These are phyloP conservation scores for Ptychochromis oligacanthus DNA, from an alignment of 2,113 vertebrate genomes.

Conservation along the genomic window DNA sequence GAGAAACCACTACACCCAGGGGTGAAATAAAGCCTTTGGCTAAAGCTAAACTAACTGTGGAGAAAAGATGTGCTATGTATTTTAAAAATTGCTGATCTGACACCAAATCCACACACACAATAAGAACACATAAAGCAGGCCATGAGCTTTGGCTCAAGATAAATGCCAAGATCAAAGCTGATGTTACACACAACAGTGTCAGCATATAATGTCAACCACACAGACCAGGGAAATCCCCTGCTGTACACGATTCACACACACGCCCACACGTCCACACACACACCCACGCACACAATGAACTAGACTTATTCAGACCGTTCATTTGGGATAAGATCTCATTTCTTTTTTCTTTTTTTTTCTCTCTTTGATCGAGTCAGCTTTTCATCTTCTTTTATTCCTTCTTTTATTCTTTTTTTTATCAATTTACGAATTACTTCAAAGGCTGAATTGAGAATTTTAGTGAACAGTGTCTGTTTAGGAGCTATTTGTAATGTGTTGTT, in stretches of 20 bases:
- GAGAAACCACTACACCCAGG: not conserved
- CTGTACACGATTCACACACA: not conserved
- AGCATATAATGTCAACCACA: too few relatives aligned
- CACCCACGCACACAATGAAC: not conserved
- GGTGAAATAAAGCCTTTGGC: not conserved
- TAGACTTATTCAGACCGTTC: not conserved
- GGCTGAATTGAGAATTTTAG: not conserved
- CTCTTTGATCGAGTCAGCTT: not conserved
- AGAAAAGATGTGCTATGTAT: too few relatives aligned
- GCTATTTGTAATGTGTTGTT: not conserved
- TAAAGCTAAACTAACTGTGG: too few relatives aligned
- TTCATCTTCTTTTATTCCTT: not conserved
- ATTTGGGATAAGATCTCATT: not conserved
- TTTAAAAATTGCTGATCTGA: too few relatives aligned
- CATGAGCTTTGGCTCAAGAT: not conserved
- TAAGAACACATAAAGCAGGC: not conserved
- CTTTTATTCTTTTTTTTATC: not conserved
- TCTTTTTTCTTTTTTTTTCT: not conserved
- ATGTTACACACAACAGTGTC: not conserved
- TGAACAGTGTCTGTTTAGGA: not conserved
- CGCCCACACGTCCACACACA: rapidly evolving
- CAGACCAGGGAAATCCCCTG: not conserved
- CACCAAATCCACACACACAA: not conserved
- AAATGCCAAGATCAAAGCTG: not conserved
- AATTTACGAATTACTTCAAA: not conserved